Base-by-base conservation (phyloP, 2,888 invertebrate genomes). In the Tipula unca region DNA sequence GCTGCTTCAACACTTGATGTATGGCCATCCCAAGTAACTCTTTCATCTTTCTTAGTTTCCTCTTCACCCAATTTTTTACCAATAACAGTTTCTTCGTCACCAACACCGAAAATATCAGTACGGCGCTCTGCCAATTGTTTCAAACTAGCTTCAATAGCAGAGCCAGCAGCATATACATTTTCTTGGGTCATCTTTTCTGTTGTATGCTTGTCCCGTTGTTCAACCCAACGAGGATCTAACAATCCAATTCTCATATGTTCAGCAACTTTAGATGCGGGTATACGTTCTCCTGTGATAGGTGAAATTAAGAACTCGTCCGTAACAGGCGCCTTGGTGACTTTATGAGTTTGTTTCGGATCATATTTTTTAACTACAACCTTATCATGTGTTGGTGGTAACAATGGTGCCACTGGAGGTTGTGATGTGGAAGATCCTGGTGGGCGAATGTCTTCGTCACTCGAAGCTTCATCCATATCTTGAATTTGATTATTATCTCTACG, bases 81-180 rank as follows among this genome's bases (percentile, higher is more conserved):
- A 90, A 99, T 99, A 29, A 97, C 97, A 0, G 99, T 99, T 93
- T 99, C 99, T 90, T 99, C 99, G 90, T 97, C 97, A 86, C 99
- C 99, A 87, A 98, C 97, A 91, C 99, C 99, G 92, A 99, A 99
- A 91, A 99, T 99, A 93, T 99, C 99, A 0, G 99, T 99, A 95
- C 99, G 98, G 88, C 99, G 94, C 90, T 99, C 99, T 0, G 99
- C 99, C 89, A 99, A 92, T 89, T 97, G 95, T 90, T 98, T 98
- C 89, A 99, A 94, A 89, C 97, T 98, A 69, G 97, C 97, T 89
- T 98, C 98, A 89, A 99, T 98, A n/a, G 98, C 97, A 32, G 97
- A 94, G 85, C 96, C 93, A 89, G 89, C 90, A 14, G 90, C 90
- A 86, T 89, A 90, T 1, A 87, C 91, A 87, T 91, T 96, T 89